Conservation (phyloP, 2,797 vertebrate species). For the Bovichtus variegatus region DNA sequence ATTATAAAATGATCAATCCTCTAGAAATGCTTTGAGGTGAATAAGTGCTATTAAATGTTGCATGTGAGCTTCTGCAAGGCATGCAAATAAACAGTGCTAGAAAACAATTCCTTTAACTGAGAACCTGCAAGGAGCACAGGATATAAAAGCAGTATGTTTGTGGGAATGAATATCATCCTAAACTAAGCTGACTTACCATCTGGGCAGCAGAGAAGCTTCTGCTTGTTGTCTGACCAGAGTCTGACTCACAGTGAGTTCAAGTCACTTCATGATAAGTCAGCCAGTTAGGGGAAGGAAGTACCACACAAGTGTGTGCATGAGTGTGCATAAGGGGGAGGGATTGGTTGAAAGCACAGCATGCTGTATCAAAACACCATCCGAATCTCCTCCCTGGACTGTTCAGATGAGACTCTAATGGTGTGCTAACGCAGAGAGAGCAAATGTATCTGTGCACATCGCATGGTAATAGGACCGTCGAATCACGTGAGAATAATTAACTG, state of each 20-base stretch:
- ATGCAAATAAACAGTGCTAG: background rate
- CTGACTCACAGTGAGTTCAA: conserved; percentile 40
- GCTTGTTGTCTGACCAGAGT: conserved; percentile 15
- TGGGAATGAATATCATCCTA: background rate
- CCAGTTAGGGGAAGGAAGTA: conserved; percentile 37
- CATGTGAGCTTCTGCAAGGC: background rate
- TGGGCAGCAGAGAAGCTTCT: background rate
- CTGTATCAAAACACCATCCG: background rate
- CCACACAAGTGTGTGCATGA: background rate
- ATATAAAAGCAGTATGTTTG: conserved; percentile 14
- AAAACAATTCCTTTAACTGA: background rate
- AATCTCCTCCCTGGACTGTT: background rate
- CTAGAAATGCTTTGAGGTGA: background rate
- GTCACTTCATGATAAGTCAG: conserved; percentile 53
- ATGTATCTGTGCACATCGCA: background rate
- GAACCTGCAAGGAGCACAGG: background rate
- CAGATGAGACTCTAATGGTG: background rate
- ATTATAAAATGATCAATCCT: background rate
- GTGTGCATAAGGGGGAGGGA: background rate
- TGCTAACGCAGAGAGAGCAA: background rate
- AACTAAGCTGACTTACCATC: conserved; percentile 43
- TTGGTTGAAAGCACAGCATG: background rate
- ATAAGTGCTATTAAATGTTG: background rate
- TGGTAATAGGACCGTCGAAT: background rate
- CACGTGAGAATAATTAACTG: background rate